Percentiles rank a stretch among this genome's conserved stretches.
phyloP scores from a whole-genome alignment of 2,797 vertebrate genomes.

The Austrolebias charrua region DNA sequence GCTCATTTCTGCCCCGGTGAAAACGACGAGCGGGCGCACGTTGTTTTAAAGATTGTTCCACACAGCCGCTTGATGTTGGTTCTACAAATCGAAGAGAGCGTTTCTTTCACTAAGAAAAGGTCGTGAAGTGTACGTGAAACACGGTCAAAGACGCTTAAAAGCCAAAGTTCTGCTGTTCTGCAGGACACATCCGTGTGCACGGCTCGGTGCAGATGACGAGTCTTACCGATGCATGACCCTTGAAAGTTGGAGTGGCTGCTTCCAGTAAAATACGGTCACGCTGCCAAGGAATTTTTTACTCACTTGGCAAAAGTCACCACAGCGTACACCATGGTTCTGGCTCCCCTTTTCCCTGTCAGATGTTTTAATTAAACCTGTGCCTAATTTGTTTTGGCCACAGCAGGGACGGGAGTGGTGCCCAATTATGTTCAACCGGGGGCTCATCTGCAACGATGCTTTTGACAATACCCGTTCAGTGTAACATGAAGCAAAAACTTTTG shows the following conservation, averaged over 20 bases:
- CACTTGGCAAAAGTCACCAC: slow-evolving; percentile 39
- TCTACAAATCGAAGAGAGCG: neutral
- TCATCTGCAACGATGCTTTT: slow-evolving; percentile 38
- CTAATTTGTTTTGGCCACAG: slow-evolving; percentile 53
- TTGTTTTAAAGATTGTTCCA: slow-evolving; percentile 23
- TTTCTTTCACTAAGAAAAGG: neutral
- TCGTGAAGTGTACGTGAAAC: neutral
- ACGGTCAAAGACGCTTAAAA: slow-evolving; percentile 1
- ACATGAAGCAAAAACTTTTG: no score
- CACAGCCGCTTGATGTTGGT: slow-evolving; percentile 7
- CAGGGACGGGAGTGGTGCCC: slow-evolving; percentile 55
- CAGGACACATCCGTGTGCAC: slow-evolving; percentile 31
- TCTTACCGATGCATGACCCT: slow-evolving; percentile 53
- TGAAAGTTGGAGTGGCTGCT: slow-evolving; percentile 46
- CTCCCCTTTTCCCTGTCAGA: slow-evolving; percentile 44
- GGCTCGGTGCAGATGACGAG: slow-evolving; percentile 41
- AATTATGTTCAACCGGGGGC: neutral
- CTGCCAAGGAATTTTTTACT: slow-evolving; percentile 47
- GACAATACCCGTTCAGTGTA: slow-evolving; percentile 19
- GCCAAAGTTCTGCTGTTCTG: slow-evolving; percentile 35
- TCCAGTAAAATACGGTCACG: slow-evolving; percentile 44
- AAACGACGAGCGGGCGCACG: slow-evolving; percentile 39
- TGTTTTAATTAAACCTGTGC: slow-evolving; percentile 66
- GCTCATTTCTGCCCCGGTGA: slow-evolving; percentile 49
- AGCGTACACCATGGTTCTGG: slow-evolving; percentile 28